Percentiles rank a stretch among this genome's conserved stretches.
phyloP scores from a whole-genome alignment of 64 coral and sea anemone species.

The Catalaphyllia jardinei region DNA sequence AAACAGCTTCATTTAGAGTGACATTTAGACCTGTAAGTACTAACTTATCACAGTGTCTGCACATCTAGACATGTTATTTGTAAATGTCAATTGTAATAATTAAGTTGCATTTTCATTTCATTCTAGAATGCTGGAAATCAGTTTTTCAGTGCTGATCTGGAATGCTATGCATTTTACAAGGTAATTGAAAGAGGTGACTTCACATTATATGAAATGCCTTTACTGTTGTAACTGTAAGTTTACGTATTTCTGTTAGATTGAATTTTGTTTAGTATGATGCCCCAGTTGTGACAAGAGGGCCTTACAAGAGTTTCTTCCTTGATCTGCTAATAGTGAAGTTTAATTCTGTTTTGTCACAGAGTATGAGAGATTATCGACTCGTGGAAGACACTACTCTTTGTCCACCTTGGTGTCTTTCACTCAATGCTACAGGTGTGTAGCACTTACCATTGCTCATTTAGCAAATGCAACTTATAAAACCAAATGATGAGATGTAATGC shows the following conservation, averaged over 20 bases:
- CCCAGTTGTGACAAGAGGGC: too few relatives aligned
- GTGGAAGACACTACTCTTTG: conserved; percentile 93
- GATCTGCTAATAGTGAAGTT: too few relatives aligned
- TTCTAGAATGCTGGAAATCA: conserved; percentile 90
- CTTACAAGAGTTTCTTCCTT: too few relatives aligned
- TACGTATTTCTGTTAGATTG: too few relatives aligned
- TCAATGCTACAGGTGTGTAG: conserved; percentile 67
- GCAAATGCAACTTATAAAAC: too few relatives aligned
- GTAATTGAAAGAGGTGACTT: conserved; percentile 17
- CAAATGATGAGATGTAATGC: too few relatives aligned
- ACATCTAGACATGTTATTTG: not conserved
- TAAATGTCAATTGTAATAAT: not conserved
- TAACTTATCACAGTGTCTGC: too few relatives aligned
- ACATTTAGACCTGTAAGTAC: conserved; percentile 96
- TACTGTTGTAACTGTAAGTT: not conserved
- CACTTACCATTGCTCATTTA: too few relatives aligned
- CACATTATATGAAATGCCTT: not conserved
- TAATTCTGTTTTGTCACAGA: conserved; percentile 48
- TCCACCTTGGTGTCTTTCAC: conserved; percentile 93
- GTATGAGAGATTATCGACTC: conserved; percentile 94
- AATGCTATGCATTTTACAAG: conserved; percentile 98
- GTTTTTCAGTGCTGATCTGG: conserved; percentile 93
- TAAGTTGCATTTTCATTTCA: not conserved
- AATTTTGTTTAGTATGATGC: too few relatives aligned
- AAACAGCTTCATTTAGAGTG: conserved; percentile 90